A percentile compares a stretch with the other conserved stretches of the same genome.
These are phyloP conservation scores for Lepilemur ruficaudatus DNA, from an alignment of 2,797 vertebrate species.

Conservation along the genomic window DNA sequence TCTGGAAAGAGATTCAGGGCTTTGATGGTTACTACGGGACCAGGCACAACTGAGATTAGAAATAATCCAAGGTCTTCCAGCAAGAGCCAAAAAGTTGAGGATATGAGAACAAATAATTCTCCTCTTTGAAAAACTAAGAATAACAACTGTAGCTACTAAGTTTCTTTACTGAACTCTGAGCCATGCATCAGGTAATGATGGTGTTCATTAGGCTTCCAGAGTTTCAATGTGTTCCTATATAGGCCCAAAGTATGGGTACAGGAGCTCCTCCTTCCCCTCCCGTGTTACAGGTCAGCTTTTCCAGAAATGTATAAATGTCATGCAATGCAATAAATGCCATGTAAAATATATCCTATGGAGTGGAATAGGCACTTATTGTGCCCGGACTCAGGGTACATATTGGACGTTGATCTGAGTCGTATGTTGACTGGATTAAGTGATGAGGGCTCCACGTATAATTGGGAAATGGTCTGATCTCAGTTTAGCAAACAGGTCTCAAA, in stretches of 20 bases:
- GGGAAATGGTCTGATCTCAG: neutral
- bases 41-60: neutral
- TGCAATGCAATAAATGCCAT: neutral
- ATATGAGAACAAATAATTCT: neutral
- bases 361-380: neutral
- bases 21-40: neutral
- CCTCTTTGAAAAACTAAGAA: neutral
- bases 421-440: neutral
- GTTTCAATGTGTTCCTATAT: accelerated
- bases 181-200: too few relatives aligned
- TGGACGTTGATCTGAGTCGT: neutral
- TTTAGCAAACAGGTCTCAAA: neutral
- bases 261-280: neutral
- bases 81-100: neutral
- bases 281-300: neutral
- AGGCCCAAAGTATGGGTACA: neutral
- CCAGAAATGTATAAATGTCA: neutral
- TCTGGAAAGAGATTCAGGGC: neutral
- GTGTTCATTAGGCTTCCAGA: neutral
- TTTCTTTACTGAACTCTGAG: neutral
- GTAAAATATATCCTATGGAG: neutral
- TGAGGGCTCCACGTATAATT: neutral
- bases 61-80: neutral
- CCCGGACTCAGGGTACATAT: neutral
- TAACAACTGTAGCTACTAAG: neutral